Evolutionary conservation across 2,113 vertebrate species (phyloP).

Genomic region (Stegostoma tigrinum): DNA sequence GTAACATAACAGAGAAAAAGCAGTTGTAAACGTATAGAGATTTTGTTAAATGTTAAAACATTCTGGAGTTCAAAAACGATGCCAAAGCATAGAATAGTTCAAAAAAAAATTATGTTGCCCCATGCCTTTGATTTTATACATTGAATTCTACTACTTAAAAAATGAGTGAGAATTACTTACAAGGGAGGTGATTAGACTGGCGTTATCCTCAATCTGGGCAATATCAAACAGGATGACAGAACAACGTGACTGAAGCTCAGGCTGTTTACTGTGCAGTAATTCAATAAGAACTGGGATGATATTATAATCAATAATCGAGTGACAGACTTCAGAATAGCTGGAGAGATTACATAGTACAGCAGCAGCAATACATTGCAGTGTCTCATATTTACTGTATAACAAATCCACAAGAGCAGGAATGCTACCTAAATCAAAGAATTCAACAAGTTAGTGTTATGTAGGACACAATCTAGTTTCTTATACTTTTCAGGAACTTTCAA

Average conservation of each 20-base stretch:
- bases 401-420: slow-evolving; percentile 55
- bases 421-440: slow-evolving; percentile 47
- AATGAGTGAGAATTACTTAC: slow-evolving; percentile 46
- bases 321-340: slow-evolving; percentile 43
- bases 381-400: slow-evolving; percentile 45
- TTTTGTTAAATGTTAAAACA: not conserved
- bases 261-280: slow-evolving; percentile 48
- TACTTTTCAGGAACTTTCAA: slow-evolving; percentile 20
- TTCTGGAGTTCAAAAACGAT: not conserved
- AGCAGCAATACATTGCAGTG: slow-evolving; percentile 52
- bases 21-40: not conserved
- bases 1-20: not conserved
- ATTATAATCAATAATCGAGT: slow-evolving; percentile 47
- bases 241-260: slow-evolving; percentile 59
- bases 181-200: slow-evolving; percentile 49
- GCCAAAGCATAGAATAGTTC: too few relatives aligned
- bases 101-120: not conserved
- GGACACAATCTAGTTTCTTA: not conserved
- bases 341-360: slow-evolving; percentile 63
- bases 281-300: slow-evolving; percentile 53
- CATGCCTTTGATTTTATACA: not conserved
- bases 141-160: not conserved
- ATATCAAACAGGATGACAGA: slow-evolving; percentile 59
- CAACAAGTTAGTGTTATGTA: not conserved
- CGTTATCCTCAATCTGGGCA: slow-evolving; percentile 48